Conservation (phyloP, 2,113 vertebrate species). For the Glareola pratincola region DNA sequence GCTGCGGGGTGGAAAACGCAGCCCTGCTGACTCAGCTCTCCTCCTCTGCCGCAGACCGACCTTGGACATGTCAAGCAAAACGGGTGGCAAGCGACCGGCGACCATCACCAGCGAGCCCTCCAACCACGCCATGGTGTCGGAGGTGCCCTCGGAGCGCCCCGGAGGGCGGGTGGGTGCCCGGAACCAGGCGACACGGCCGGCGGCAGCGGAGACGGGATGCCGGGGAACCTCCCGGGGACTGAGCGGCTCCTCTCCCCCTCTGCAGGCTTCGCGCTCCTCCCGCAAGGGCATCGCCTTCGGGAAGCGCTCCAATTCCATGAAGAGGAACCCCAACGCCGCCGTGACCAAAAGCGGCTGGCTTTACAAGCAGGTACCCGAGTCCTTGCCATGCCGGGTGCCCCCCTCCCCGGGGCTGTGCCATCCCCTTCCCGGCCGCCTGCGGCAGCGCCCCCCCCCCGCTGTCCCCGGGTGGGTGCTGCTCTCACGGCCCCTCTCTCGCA, state of each 20-base stretch:
- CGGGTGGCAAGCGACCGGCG: constrained; percentile 66
- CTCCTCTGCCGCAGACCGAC: constrained; percentile 52
- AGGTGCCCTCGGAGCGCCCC: constrained; percentile 76
- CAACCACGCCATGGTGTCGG: constrained; percentile 84
- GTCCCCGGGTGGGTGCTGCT: not conserved
- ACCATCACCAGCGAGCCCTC: constrained; percentile 69
- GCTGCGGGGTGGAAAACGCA: accelerated
- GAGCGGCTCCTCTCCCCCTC: not conserved
- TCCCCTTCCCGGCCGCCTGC: not conserved
- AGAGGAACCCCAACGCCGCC: constrained; percentile 86
- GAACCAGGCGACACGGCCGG: accelerated
- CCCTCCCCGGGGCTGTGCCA: not conserved
- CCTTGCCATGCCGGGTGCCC: accelerated
- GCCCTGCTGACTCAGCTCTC: not conserved
- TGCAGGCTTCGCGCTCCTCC: constrained; percentile 76
- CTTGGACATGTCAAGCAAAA: constrained; percentile 87
- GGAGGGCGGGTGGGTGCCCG: constrained; percentile 76
- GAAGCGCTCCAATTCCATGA: constrained; percentile 95
- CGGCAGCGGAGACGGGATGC: accelerated
- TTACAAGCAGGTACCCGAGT: constrained; percentile 85
- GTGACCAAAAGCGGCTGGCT: constrained; percentile 91
- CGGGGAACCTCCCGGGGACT: not conserved
- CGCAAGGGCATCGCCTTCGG: constrained; percentile 90
- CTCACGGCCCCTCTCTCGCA: constrained; percentile 32
- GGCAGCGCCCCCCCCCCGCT: accelerated